Evolutionary conservation across 2,113 vertebrate species (phyloP).

Genomic region (Panurus biarmicus): DNA sequence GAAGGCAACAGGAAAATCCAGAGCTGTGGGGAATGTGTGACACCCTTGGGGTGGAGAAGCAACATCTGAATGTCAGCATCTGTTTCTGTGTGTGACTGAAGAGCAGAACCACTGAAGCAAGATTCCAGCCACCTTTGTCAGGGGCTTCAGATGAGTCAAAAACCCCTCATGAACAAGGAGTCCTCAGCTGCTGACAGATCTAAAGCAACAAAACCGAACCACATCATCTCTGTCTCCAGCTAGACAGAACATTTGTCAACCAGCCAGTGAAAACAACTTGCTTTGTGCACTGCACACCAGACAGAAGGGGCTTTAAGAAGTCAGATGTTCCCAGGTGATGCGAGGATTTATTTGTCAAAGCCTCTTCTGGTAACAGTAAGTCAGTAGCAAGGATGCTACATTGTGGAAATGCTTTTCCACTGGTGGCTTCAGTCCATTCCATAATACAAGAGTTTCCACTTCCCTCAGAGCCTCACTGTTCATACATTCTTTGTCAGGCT

Average conservation of each 20-base stretch:
- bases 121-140: conserved; percentile 48
- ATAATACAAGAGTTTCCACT: not conserved
- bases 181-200: conserved; percentile 51
- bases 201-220: conserved; percentile 39
- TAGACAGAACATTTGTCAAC: conserved; percentile 49
- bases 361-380: not conserved
- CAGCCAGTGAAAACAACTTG: conserved; percentile 26
- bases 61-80: not conserved
- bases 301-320: conserved; percentile 4
- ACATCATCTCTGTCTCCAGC: not conserved
- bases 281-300: conserved; percentile 1
- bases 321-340: conserved; percentile 54
- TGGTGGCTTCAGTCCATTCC: not conserved
- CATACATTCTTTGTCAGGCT: not conserved
- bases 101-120: not conserved
- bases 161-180: conserved; percentile 21
- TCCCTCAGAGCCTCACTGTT: not conserved
- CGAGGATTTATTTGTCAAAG: conserved; percentile 37
- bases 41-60: not conserved
- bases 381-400: not conserved
- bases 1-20: not conserved
- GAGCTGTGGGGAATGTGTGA: not conserved
- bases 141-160: conserved; percentile 48
- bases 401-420: not conserved
- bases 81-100: conserved; percentile 23